A percentile compares a stretch with the other conserved stretches of the same genome.
Conservation (phyloP, 2,113 vertebrate species). For the Gallinago media region DNA sequence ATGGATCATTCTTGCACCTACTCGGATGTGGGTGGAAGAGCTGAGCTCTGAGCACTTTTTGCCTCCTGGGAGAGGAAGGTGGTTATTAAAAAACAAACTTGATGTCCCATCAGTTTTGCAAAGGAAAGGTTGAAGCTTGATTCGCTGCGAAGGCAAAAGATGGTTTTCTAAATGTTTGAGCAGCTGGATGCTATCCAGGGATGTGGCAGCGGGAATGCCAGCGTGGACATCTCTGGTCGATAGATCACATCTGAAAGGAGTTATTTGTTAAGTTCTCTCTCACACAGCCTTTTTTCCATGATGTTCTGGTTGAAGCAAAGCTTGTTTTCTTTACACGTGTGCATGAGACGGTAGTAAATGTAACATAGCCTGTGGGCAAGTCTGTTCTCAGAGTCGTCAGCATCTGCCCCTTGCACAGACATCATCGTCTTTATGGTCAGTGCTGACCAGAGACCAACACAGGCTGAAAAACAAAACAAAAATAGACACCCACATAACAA, state of each 20-base stretch:
- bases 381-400: neutral
- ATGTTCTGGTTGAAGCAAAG: neutral
- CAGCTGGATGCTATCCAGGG: neutral
- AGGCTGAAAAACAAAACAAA: neutral
- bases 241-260: neutral
- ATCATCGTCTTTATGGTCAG: rapidly evolving
- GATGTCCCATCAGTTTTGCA: neutral
- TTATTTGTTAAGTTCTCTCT: neutral
- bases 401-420: neutral
- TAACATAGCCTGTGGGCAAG: neutral
- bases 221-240: rapidly evolving
- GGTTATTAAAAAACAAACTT: neutral
- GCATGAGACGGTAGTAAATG: neutral
- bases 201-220: neutral
- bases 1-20: neutral
- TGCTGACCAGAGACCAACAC: neutral
- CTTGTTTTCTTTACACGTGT: neutral
- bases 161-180: neutral
- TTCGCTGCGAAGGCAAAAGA: neutral
- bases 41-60: neutral
- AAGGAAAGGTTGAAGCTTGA: neutral
- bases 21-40: no score
- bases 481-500: no score
- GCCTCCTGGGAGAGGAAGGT: neutral
- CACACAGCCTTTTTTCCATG: neutral